Evolutionary conservation across 2,888 invertebrate species (phyloP), one percentile per base, ranked within the genome.

Genomic region (Acronicta alni): DNA sequence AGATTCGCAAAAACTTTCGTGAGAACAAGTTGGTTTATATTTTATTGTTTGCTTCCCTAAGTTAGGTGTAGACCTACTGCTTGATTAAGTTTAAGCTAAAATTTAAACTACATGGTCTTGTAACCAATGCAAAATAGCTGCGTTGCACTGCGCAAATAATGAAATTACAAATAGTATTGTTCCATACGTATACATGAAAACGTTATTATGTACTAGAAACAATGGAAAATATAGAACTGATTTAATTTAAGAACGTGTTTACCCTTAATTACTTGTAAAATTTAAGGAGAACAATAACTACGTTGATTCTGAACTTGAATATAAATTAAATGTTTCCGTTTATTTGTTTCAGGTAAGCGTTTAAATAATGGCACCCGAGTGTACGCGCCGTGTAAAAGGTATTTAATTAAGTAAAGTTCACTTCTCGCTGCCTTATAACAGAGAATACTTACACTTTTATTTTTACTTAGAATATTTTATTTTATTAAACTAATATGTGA

Each of bases 261-360:
- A 17, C 17, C 15, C 32, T 16, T 32, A 32, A 32, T 48, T 58
- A 45, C 32, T 49, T 54, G 10, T 15, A 5, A 9, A 18, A 37
- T 45, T 41, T 9, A 45, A 18, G 8, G n/a, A 20, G 12, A 41
- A 52, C 12, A 57, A 67, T 18, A 44, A 16, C 43, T 12, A 18
- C 26, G 37, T 41, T 18, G 51, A 57, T 53, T 52, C 41, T 57
- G 55, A 70, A 62, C 51, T 59, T 61, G 38, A 59, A 44, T 41
- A 57, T 64, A 59, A 68, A 70, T 65, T 60, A 60, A 72, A 56
- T 71, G 49, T 67, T 72, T 64, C 67, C 54, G 26, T 76, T 72
- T 73, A 57, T 81, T 86, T 81, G 81, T 86, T 86, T 71, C 86
- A 85, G 86, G 86, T 86, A 86, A 84, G 85, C 73, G 47, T 65